These are phyloP conservation scores for Babylonia areolata DNA, from an alignment of 1,140 invertebrate species.

Conservation along the genomic window DNA sequence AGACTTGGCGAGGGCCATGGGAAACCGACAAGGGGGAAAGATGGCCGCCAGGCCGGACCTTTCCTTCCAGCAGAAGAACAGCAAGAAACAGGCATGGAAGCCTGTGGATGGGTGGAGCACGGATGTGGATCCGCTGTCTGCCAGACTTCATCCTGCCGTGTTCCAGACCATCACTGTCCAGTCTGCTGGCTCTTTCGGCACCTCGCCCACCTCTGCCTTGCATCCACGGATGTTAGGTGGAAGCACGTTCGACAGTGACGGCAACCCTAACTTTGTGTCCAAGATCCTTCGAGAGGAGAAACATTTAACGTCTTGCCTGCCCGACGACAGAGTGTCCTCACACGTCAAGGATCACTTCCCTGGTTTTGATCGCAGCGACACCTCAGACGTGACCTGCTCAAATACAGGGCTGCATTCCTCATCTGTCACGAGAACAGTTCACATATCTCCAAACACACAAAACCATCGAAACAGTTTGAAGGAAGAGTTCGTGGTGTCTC, in stretches of 20 bases:
- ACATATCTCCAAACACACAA: background rate
- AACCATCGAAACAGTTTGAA: background rate
- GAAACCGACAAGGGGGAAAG: constrained; percentile 38
- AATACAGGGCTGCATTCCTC: background rate
- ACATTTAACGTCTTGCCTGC: background rate
- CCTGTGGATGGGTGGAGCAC: background rate
- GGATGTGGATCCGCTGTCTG: constrained; percentile 42
- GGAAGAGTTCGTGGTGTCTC: background rate
- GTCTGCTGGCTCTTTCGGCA: constrained; percentile 1
- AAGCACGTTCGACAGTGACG: background rate
- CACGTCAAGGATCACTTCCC: background rate
- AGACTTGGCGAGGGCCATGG: constrained; percentile 26
- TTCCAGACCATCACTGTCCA: constrained; percentile 42
- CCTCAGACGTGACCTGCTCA: background rate
- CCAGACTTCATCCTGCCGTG: constrained; percentile 39
- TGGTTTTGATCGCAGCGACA: background rate
- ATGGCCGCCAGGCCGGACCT: constrained; percentile 1
- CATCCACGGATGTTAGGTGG: no score
- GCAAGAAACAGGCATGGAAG: constrained; percentile 31
- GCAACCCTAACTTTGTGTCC: background rate
- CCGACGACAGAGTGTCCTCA: background rate
- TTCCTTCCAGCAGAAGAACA: constrained; percentile 30
- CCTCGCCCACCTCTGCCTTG: no score
- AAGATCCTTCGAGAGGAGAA: background rate
- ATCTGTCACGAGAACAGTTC: background rate